Percentiles rank a stretch among this genome's conserved stretches.
These are phyloP conservation scores for Drosophila testacea DNA, from an alignment of 2,888 invertebrate species.

Conservation along the genomic window DNA sequence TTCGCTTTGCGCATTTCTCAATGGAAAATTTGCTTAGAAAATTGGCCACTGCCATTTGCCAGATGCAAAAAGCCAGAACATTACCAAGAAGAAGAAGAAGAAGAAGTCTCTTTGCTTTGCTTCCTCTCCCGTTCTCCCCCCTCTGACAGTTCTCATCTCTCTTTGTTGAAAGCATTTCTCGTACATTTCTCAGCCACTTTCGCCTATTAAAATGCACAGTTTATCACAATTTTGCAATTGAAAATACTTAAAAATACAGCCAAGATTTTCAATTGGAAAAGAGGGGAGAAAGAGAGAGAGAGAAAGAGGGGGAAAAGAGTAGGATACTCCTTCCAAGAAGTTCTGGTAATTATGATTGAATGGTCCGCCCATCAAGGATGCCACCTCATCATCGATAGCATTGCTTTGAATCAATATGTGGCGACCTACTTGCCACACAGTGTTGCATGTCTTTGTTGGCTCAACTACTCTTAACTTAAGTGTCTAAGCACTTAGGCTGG, in stretches of 20 bases:
- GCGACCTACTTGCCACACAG: constrained; percentile 12
- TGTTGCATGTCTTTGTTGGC: neutral
- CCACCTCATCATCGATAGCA: neutral
- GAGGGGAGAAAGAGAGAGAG: neutral
- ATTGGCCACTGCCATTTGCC: constrained; percentile 42
- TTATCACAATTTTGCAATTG: constrained; percentile 35
- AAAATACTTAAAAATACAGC: constrained; percentile 7
- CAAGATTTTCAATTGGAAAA: neutral
- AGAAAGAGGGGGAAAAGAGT: neutral
- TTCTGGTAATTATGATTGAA: constrained; percentile 11
- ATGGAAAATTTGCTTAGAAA: constrained; percentile 66
- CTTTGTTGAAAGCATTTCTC: constrained; percentile 15
- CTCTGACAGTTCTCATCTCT: constrained; percentile 6
- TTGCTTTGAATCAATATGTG: constrained; percentile 3
- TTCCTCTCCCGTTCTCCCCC: too few species aligned
- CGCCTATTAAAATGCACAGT: constrained; percentile 26
- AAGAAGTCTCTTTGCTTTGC: neutral
- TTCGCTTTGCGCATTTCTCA: constrained; percentile 52
- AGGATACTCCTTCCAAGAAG: neutral
- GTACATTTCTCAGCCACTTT: constrained; percentile 18
- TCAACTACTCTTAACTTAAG: neutral
- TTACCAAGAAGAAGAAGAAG: neutral
- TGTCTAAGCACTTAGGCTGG: neutral
- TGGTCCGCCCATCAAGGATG: neutral
- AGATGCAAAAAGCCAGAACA: constrained; percentile 20